Evolutionary conservation across 2,888 invertebrate species (phyloP), one percentile per base, ranked within the genome.

Genomic region (Arrhopalites spinosus): DNA sequence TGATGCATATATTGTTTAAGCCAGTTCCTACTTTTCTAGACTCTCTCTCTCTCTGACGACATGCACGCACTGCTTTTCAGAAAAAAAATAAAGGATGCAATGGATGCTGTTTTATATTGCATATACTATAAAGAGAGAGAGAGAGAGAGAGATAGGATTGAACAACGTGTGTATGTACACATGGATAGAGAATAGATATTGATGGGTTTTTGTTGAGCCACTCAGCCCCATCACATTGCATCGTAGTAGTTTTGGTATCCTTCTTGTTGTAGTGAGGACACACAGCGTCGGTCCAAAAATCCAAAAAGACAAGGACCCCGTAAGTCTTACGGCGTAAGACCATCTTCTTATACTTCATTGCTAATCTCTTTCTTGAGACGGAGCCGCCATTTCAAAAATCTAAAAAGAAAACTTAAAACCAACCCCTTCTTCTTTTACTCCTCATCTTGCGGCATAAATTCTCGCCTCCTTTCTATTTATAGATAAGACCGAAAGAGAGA

Each of bases 271-370:
- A n/a, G n/a, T n/a, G n/a, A n/a, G 8, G 25, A 15, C 27, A 8
- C 23, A 3, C 25, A 59, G 59, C 59, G 68, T 20, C 50, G 69
- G 20, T 53, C 50, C 69, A 53, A 36, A 69, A 69, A 69, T 59
- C 59, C 27, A 64, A 36, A 23, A 36, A 66, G 66, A 66, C 66
- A 66, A 43, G 43, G 20, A n/a, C n/a, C n/a, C n/a, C n/a, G n/a
- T n/a, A n/a, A n/a, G n/a, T n/a, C n/a, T n/a, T n/a, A n/a, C n/a
- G n/a, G 27, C 50, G 43, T 56, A 70, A 70, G 70, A 70, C 70
- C 36, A 72, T 72, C 71, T 59, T 72, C 71, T 59, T 72, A 61
- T 72, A 61, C 71, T 72, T 72, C 61, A 61, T 72, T 72, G 63
- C 71, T 61, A 72, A 72, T 72, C 71, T 61, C 71, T 72, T 59